Evolutionary conservation across 2,888 invertebrate genomes (phyloP).

Genomic region (Eilema sororculum): DNA sequence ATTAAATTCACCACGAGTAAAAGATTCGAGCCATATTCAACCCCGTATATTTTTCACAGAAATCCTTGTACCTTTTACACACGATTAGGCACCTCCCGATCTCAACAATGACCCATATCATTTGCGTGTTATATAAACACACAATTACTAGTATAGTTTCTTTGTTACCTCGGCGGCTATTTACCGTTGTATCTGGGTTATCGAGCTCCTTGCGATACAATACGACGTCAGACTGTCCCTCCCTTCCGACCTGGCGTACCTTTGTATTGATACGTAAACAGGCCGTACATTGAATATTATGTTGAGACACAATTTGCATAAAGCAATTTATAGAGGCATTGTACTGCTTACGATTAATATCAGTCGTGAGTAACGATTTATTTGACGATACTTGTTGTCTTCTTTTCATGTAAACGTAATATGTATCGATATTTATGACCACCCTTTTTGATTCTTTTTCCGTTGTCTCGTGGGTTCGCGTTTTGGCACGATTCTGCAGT

Average conservation of each 20-base stretch:
- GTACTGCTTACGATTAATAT: conserved; percentile 47
- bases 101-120: conserved; percentile 49
- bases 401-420: conserved; percentile 25
- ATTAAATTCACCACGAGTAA: conserved; percentile 5
- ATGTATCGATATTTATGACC: conserved; percentile 23
- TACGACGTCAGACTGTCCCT: conserved; percentile 63
- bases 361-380: conserved; percentile 42
- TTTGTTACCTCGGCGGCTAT: conserved; percentile 58
- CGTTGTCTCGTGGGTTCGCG: conserved; percentile 10
- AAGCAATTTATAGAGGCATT: conserved; percentile 54
- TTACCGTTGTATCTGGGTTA: conserved; percentile 70
- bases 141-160: conserved; percentile 50
- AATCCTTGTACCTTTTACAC: conserved; percentile 44
- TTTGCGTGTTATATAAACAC: conserved; percentile 52
- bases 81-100: conserved; percentile 46
- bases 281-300: conserved; percentile 62
- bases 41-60: conserved; percentile 30
- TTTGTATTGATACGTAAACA: conserved; percentile 58
- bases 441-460: conserved; percentile 18
- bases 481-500: conserved; percentile 29
- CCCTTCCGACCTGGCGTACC: conserved; percentile 59
- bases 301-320: conserved; percentile 60
- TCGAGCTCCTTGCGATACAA: conserved; percentile 64
- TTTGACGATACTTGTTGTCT: conserved; percentile 26
- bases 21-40: conserved; percentile 7